A percentile compares a stretch with the other conserved stretches of the same genome.
Conservation (phyloP, 2,888 invertebrate genomes). For the Tenthredo notha region DNA sequence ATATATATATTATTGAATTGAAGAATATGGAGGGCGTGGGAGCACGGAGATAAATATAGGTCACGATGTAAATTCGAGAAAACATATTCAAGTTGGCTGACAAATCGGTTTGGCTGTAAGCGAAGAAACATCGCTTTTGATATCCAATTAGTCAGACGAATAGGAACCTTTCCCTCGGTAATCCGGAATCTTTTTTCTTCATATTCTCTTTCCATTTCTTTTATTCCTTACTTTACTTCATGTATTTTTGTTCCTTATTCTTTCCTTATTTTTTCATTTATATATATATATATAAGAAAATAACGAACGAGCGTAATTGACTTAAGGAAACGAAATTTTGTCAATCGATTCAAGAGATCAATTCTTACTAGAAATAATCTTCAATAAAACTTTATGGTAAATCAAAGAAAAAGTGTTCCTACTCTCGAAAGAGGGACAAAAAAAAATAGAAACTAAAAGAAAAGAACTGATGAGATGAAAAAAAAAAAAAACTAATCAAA, state of each 20-base stretch:
- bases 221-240: neutral
- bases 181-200: neutral
- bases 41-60: neutral
- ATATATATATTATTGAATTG: neutral
- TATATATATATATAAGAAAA: neutral
- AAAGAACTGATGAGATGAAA: neutral
- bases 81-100: slow-evolving; percentile 12
- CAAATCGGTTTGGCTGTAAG: slow-evolving; percentile 14
- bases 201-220: neutral
- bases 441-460: neutral
- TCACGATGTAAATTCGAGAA: slow-evolving; percentile 6
- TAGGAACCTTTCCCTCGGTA: neutral
- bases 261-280: neutral
- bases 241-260: neutral
- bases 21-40: neutral
- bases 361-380: neutral
- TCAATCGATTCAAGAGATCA: neutral
- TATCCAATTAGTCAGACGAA: slow-evolving; percentile 38
- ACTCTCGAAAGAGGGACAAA: neutral
- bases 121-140: slow-evolving; percentile 11
- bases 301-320: neutral
- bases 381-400: neutral
- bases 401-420: neutral
- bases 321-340: neutral
- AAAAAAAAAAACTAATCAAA: slow-evolving; percentile 17